Conservation (phyloP, 2,797 vertebrate genomes). For the Eidolon dupreanum region DNA sequence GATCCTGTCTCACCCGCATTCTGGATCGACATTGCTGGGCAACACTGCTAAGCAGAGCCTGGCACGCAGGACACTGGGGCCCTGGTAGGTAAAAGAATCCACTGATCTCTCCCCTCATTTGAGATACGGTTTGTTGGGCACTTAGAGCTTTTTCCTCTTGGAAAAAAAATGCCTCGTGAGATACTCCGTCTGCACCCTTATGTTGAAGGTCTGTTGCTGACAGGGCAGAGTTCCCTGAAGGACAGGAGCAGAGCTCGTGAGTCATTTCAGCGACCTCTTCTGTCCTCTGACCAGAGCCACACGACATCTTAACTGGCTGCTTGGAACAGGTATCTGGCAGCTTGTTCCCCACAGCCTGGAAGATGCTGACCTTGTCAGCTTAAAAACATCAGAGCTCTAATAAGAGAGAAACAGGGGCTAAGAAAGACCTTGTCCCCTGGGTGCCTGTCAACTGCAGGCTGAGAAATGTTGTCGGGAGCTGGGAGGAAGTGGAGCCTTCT, state of each 20-base stretch:
- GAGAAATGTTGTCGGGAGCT: neutral
- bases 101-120: neutral
- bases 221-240: neutral
- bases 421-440: conserved; percentile 26
- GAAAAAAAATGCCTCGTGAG: too few relatives aligned
- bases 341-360: neutral
- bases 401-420: neutral
- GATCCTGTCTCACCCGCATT: neutral
- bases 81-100: neutral
- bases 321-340: conserved; percentile 29
- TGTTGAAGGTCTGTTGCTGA: neutral
- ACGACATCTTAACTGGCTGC: neutral
- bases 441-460: neutral
- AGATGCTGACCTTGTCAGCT: conserved; percentile 43
- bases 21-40: too few relatives aligned
- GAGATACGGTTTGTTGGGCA: neutral
- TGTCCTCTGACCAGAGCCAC: neutral
- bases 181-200: neutral
- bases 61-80: neutral
- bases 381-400: conserved; percentile 31
- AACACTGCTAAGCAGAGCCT: neutral
- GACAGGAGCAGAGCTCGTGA: neutral
- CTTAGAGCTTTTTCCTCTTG: neutral
- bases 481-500: neutral
- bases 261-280: neutral